Conservation (phyloP, 2,888 invertebrate species). For the Quadroppia sp. region DNA sequence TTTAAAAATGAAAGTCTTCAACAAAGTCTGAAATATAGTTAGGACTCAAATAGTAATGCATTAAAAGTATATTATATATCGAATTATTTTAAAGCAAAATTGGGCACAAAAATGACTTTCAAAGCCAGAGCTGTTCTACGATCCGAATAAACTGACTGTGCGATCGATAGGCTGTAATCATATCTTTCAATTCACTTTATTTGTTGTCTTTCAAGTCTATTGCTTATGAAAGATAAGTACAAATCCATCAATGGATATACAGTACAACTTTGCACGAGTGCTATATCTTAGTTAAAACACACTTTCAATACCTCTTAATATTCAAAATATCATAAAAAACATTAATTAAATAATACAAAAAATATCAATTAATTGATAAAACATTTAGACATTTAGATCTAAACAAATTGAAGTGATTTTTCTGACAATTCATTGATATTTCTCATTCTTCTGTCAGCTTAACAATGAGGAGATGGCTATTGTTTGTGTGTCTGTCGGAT, state of each 20-base stretch:
- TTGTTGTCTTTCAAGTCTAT: neutral
- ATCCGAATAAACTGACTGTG: neutral
- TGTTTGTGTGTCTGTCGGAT: neutral
- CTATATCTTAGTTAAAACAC: too few species aligned
- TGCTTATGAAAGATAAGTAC: neutral
- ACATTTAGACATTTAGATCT: neutral
- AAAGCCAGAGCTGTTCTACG: neutral
- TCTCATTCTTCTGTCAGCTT: neutral
- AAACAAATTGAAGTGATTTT: conserved; percentile 14
- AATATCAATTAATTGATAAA: neutral
- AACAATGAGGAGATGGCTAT: conserved; percentile 14
- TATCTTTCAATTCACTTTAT: conserved; percentile 9
- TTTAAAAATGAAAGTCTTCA: neutral
- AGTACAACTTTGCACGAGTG: neutral
- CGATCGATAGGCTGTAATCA: conserved; percentile 11
- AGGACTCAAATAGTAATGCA: neutral
- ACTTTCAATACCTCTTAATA: neutral
- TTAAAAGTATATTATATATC: conserved; percentile 1
- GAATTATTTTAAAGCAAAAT: neutral
- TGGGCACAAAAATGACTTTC: neutral
- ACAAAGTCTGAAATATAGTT: neutral
- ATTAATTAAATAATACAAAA: neutral
- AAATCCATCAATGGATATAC: neutral
- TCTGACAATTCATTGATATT: neutral
- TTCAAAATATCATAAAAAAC: neutral